phyloP scores from a whole-genome alignment of 2,797 vertebrate species.

The Acomys russatus region DNA sequence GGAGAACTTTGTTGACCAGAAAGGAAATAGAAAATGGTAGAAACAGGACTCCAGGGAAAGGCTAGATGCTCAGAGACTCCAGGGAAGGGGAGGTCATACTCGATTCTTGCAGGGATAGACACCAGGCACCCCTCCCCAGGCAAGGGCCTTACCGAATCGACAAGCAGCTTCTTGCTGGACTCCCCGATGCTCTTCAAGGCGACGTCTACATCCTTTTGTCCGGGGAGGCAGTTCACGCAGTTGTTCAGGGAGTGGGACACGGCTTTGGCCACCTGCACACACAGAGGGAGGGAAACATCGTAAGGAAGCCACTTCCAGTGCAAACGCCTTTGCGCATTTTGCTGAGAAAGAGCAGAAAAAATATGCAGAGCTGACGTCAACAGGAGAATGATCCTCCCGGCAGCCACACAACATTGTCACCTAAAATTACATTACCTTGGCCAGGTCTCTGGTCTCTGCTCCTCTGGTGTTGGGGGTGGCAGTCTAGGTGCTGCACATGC shows the following conservation, averaged over 20 bases:
- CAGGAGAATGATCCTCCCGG: neutral
- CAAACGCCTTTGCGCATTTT: neutral
- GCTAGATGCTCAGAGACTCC: neutral
- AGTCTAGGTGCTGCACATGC: neutral
- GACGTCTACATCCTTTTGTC: slow-evolving; percentile 99
- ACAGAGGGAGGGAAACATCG: neutral
- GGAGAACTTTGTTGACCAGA: neutral
- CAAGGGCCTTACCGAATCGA: slow-evolving; percentile 93
- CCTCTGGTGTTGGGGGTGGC: neutral
- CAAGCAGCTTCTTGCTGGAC: slow-evolving; percentile 98
- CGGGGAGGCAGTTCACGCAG: slow-evolving; percentile 98
- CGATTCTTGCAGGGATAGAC: too few relatives aligned
- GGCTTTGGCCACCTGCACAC: slow-evolving; percentile 96
- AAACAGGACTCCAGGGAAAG: neutral
- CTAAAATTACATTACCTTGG: too few relatives aligned
- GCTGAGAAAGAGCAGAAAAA: neutral
- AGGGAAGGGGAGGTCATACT: neutral
- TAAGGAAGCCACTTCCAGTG: neutral
- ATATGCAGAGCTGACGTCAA: neutral
- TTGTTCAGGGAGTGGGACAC: slow-evolving; percentile 99
- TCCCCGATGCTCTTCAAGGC: slow-evolving; percentile 98
- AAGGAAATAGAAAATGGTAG: neutral
- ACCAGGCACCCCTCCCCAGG: neutral
- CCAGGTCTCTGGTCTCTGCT: neutral
- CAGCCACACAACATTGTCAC: neutral